Evolutionary conservation across 2,888 invertebrate genomes (phyloP).

Genomic region (Thymelicus sylvestris): DNA sequence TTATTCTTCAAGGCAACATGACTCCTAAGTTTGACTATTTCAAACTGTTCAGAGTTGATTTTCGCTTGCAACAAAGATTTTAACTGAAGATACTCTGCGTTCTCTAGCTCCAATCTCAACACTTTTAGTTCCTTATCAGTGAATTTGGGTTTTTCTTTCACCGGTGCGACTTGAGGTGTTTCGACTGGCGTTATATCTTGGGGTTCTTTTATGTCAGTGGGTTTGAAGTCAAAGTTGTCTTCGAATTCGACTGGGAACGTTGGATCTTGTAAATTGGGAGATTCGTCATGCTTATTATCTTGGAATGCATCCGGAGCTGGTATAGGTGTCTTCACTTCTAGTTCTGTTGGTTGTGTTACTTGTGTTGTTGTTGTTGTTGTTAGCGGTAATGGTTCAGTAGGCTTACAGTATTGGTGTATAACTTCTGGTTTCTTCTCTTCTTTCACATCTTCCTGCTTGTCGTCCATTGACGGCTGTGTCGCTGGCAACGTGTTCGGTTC

Average conservation of each 20-base stretch:
- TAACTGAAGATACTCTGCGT: conserved; percentile 87
- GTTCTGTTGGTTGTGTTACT: conserved; percentile 30
- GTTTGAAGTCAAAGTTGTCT: conserved; percentile 60
- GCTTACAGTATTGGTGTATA: conserved; percentile 51
- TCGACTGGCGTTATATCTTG: conserved; percentile 52
- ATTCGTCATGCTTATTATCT: conserved; percentile 44
- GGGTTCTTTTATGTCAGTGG: conserved; percentile 53
- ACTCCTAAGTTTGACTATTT: conserved; percentile 87
- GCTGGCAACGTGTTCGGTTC: conserved; percentile 71
- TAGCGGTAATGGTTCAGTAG: conserved; percentile 22
- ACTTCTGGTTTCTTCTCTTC: conserved; percentile 38
- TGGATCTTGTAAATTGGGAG: conserved; percentile 55
- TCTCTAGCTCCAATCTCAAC: conserved; percentile 86
- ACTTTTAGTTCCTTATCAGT: conserved; percentile 85
- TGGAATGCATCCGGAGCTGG: conserved; percentile 43
- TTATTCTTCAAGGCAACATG: conserved; percentile 80
- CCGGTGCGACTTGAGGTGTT: conserved; percentile 47
- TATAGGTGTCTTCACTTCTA: conserved; percentile 40
- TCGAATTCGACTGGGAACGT: conserved; percentile 70
- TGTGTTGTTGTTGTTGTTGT: no score
- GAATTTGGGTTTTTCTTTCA: conserved; percentile 77
- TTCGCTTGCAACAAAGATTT: conserved; percentile 88
- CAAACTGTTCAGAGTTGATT: conserved; percentile 89
- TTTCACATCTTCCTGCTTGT: conserved; percentile 66
- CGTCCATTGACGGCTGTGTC: conserved; percentile 63